These are phyloP conservation scores for Nyctereutes procyonoides DNA, from an alignment of 2,113 vertebrate species.

Conservation along the genomic window DNA sequence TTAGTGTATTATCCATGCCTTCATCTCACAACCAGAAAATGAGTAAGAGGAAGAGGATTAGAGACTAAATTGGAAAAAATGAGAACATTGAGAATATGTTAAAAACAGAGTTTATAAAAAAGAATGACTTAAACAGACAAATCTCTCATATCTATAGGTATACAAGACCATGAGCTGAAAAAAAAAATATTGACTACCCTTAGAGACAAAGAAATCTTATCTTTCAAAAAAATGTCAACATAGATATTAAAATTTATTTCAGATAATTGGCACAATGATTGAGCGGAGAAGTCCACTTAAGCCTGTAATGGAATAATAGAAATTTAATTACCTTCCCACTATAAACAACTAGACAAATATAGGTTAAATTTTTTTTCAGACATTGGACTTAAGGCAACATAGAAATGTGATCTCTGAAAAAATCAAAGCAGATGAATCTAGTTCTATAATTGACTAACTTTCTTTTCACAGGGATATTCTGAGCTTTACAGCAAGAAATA, in stretches of 20 bases:
- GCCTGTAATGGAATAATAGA: not conserved
- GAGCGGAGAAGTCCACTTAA: not conserved
- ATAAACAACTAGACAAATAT: not conserved
- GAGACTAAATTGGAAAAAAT: not conserved
- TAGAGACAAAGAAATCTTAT: not conserved
- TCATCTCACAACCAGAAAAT: not conserved
- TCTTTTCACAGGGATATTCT: not conserved
- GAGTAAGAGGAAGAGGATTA: not conserved
- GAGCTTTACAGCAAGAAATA: not conserved
- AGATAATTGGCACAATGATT: not conserved
- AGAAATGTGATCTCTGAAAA: not conserved
- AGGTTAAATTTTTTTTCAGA: conserved; percentile 7
- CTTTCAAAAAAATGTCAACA: not conserved
- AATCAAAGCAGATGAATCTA: not conserved
- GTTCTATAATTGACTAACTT: not conserved
- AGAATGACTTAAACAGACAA: not conserved
- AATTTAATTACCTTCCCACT: not conserved
- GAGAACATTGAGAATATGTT: not conserved
- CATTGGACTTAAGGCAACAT: not conserved
- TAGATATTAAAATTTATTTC: not conserved
- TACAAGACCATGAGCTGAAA: not conserved
- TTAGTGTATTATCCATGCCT: not conserved
- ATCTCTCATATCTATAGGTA: not conserved
- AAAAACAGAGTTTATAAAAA: not conserved
- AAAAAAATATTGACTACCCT: not conserved